Base-by-base conservation (phyloP, 2,888 invertebrate genomes). In the Acanthosepion pharaonis region DNA sequence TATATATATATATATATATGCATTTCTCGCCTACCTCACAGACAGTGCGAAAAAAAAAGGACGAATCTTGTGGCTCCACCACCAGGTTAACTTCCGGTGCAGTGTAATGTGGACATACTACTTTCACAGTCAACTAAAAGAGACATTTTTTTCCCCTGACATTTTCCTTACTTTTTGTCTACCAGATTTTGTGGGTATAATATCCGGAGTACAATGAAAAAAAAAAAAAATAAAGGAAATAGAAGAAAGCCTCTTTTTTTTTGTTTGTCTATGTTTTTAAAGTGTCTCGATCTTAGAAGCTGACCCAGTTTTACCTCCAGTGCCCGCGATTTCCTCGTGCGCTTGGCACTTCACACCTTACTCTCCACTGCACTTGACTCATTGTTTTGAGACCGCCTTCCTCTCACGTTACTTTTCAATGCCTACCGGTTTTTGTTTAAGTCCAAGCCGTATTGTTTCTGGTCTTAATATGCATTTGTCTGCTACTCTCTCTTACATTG, bases 1-100 rank as follows among this genome's bases (percentile, higher is more conserved):
- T 92, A 92, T 92, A 92, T 92, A 92, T 48, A n/a, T 49, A 15
- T n/a, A 48, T 93, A 49, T 53, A 93, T 93, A 28, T 91, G 42
- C 48, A 91, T n/a, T 78, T 78, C 78, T n/a, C n/a, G 4, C n/a
- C n/a, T 33, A 78, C 78, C 28, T 78, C n/a, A n/a, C n/a, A 78
- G n/a, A n/a, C 78, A 78, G n/a, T 78, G 78, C 78, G 42, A 42
- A 33, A n/a, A 78, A n/a, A 11, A n/a, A 78, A 0, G 78, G n/a
- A 11, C 78, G 78, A 33, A 9, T 33, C 78, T 15, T 33, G 18
- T 78, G 33, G 78, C 78, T 11, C 78, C 78, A n/a, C n/a, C 11
- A n/a, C n/a, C n/a, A 78, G 1, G 2, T 78, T 4, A 78, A 78
- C 78, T 78, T 78, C 78, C 78, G 78, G 78, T 78, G 78, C 78